A percentile compares a stretch with the other conserved stretches of the same genome.
phyloP scores from a whole-genome alignment of 2,113 vertebrate species.

The Vulpes ferrilata region DNA sequence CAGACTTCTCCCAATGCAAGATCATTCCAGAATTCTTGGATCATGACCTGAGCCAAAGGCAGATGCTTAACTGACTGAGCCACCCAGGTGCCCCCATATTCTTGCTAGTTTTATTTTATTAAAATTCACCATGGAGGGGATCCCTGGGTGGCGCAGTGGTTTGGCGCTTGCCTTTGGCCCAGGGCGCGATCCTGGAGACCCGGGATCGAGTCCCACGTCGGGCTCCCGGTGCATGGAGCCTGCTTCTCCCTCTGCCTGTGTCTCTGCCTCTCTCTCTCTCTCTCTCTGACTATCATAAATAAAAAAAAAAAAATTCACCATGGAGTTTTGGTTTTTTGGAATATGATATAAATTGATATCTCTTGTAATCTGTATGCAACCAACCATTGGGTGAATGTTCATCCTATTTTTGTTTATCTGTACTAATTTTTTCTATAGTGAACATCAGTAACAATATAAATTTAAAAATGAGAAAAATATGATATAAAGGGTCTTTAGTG shows the following conservation, averaged over 20 bases:
- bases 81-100: neutral
- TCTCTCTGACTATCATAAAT: too few relatives aligned
- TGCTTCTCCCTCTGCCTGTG: too few relatives aligned
- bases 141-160: too few relatives aligned
- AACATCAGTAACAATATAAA: neutral
- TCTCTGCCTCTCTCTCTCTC: too few relatives aligned
- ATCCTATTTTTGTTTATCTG: neutral
- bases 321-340: conserved; percentile 13
- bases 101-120: neutral
- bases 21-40: neutral
- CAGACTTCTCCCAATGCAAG: neutral
- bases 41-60: neutral
- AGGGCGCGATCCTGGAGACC: too few relatives aligned
- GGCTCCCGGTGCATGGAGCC: too few relatives aligned
- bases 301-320: conserved; percentile 32
- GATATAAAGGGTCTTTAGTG: neutral
- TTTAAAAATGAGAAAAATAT: conserved; percentile 27
- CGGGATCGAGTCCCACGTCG: too few relatives aligned
- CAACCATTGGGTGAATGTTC: neutral
- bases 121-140: conserved; percentile 10
- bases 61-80: neutral
- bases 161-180: too few relatives aligned
- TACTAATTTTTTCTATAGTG: neutral
- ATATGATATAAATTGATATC: neutral
- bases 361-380: neutral